A percentile compares a stretch with the other conserved stretches of the same genome.
Evolutionary conservation across 2,888 invertebrate species (phyloP).

Genomic region (Drosophila pegasa): DNA sequence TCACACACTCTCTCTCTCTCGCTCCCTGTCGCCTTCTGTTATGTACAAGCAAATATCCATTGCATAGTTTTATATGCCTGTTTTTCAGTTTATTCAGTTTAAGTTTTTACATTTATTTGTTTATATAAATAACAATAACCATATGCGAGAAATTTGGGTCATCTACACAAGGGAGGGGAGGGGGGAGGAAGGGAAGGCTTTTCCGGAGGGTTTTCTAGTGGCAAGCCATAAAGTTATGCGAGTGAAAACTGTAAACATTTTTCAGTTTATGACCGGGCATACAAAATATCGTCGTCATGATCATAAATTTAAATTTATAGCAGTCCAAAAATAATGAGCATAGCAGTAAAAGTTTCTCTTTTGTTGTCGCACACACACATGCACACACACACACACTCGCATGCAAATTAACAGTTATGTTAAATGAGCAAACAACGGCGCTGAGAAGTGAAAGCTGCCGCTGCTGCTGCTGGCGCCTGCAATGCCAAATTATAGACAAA

Average conservation of each 20-base stretch:
- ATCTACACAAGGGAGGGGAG: slow-evolving; percentile 8
- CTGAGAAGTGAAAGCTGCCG: slow-evolving; percentile 46
- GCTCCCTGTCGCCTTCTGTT: neutral
- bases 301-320: slow-evolving; percentile 69
- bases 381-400: slow-evolving; percentile 7
- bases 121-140: slow-evolving; percentile 55
- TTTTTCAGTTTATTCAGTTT: slow-evolving; percentile 48
- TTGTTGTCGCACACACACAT: slow-evolving; percentile 12
- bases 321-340: slow-evolving; percentile 68
- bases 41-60: slow-evolving; percentile 41
- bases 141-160: slow-evolving; percentile 55
- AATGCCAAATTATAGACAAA: slow-evolving; percentile 46
- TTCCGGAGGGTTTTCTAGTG: slow-evolving; percentile 9
- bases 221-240: slow-evolving; percentile 57
- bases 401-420: slow-evolving; percentile 59
- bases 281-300: slow-evolving; percentile 61
- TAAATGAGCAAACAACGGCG: slow-evolving; percentile 60
- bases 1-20: neutral
- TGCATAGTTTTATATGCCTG: slow-evolving; percentile 60
- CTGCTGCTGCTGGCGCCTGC: slow-evolving; percentile 39
- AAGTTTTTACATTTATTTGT: slow-evolving; percentile 56
- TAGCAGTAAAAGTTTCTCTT: slow-evolving; percentile 57
- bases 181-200: neutral
- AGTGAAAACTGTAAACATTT: slow-evolving; percentile 64
- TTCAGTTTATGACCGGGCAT: slow-evolving; percentile 60